Conservation (phyloP, 2,888 invertebrate genomes). For the Coleophora deauratella region DNA sequence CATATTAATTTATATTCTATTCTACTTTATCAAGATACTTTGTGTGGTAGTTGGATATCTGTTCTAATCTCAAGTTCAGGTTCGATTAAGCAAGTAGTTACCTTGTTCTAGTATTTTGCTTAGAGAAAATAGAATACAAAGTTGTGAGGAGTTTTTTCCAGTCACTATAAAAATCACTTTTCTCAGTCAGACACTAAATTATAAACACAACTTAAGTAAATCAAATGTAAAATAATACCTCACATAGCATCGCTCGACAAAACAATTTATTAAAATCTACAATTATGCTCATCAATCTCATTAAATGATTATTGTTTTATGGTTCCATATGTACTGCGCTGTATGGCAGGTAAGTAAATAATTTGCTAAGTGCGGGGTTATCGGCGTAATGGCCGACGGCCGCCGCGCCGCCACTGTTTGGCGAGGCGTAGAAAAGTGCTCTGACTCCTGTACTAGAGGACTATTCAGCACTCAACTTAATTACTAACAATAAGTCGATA, state of each 20-base stretch:
- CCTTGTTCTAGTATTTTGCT: no score
- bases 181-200: no score
- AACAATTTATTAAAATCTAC: no score
- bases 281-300: constrained; percentile 4
- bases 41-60: no score
- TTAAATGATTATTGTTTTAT: constrained; percentile 8
- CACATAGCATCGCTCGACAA: no score
- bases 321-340: constrained; percentile 8
- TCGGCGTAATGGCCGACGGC: constrained; percentile 30
- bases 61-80: no score
- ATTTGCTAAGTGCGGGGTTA: constrained; percentile 53
- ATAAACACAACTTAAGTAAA: no score
- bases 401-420: constrained; percentile 36
- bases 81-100: no score
- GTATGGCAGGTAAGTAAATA: constrained; percentile 19
- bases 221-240: background rate
- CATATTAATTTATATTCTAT: background rate
- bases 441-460: constrained; percentile 35
- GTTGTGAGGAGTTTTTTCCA: no score
- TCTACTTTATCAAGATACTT: constrained; percentile 10
- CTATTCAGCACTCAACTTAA: constrained; percentile 72
- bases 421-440: constrained; percentile 45
- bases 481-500: constrained; percentile 30
- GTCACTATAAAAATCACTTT: no score
- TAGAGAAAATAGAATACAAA: no score